Conservation (phyloP, 1,140 invertebrate genomes). For the Hylaeus volcanicus region DNA sequence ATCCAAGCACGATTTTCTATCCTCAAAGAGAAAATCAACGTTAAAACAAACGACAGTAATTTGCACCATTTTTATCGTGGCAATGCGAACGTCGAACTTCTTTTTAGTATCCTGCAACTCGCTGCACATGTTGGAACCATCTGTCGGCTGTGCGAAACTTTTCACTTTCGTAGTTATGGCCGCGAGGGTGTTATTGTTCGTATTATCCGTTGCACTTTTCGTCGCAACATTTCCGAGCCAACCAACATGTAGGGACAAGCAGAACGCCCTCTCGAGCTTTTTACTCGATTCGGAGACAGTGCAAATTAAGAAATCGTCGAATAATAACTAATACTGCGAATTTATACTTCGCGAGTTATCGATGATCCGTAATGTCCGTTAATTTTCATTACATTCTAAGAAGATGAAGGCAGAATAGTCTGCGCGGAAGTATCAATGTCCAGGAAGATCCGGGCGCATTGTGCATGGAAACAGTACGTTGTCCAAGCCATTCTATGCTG, state of each 20-base stretch:
- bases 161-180: conserved; percentile 43
- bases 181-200: conserved; percentile 27
- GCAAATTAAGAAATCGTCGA: too few species aligned
- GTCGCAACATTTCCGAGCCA: conserved; percentile 28
- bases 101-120: conserved; percentile 50
- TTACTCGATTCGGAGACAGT: too few species aligned
- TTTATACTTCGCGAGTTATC: too few species aligned
- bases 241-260: not conserved
- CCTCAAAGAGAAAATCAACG: too few species aligned
- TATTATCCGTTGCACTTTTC: conserved; percentile 6
- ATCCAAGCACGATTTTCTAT: too few species aligned
- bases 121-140: conserved; percentile 52
- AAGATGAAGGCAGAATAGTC: too few species aligned
- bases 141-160: conserved; percentile 50
- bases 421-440: too few species aligned
- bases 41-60: not conserved
- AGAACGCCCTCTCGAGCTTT: not conserved
- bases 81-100: conserved; percentile 32
- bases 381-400: too few species aligned
- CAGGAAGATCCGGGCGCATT: conserved; percentile 36
- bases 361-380: too few species aligned
- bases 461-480: conserved; percentile 3
- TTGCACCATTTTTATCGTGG: conserved; percentile 4
- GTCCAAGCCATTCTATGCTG: conserved; percentile 13
- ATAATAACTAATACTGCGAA: too few species aligned